These are phyloP conservation scores for Cuniculus paca DNA, from an alignment of 2,797 vertebrate species.

Conservation along the genomic window DNA sequence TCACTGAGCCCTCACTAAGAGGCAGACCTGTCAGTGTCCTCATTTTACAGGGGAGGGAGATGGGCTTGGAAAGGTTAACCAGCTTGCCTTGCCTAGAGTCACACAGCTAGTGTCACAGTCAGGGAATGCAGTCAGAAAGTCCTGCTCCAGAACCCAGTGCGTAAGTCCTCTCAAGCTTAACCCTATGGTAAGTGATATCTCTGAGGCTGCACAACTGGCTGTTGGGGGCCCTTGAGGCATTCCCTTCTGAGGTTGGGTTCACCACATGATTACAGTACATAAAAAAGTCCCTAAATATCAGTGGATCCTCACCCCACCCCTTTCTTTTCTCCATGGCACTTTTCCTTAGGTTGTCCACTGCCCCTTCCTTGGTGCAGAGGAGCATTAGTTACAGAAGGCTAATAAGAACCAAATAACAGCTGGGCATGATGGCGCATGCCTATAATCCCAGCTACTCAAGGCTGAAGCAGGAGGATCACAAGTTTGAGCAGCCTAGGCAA, in stretches of 20 bases:
- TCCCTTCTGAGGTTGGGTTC: background rate
- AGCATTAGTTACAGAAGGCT: background rate
- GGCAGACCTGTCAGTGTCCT: background rate
- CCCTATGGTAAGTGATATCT: accelerated
- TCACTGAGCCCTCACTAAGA: background rate
- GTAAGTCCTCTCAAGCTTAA: background rate
- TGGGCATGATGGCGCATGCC: background rate
- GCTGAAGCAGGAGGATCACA: background rate
- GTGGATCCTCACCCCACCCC: background rate
- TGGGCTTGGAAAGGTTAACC: background rate
- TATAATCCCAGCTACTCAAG: background rate
- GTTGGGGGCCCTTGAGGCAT: accelerated
- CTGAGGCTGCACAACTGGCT: no score
- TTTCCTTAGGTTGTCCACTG: background rate
- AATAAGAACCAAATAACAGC: background rate
- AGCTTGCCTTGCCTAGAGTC: background rate
- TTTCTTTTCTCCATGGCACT: background rate
- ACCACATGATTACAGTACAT: background rate
- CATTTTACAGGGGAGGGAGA: background rate
- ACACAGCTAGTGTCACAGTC: background rate
- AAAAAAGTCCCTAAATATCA: background rate
- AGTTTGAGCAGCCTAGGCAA: background rate
- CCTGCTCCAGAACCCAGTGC: background rate
- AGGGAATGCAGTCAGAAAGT: accelerated
- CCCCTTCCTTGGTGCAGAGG: background rate